Percentiles rank a stretch among this genome's conserved stretches.
phyloP scores from a whole-genome alignment of 1,140 invertebrate genomes.

The Calephelis virginiensis region DNA sequence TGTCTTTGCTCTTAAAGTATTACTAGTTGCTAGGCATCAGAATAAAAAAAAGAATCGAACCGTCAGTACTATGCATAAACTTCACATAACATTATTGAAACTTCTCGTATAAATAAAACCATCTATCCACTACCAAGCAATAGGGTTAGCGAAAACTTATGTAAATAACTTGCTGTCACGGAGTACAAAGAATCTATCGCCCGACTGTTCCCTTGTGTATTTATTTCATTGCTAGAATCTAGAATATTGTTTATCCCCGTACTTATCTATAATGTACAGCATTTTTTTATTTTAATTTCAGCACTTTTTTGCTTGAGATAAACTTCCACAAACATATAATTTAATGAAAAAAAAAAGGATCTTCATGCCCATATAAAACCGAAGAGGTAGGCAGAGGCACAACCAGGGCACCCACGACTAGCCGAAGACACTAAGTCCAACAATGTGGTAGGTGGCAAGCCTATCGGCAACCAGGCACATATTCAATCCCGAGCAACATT shows the following conservation, averaged over 20 bases:
- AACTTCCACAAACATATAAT: no score
- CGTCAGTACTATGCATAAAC: constrained; percentile 3
- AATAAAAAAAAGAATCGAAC: not conserved
- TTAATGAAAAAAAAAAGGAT: no score
- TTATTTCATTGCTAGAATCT: constrained; percentile 3
- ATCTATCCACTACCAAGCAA: constrained; percentile 6
- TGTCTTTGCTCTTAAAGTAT: no score
- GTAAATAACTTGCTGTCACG: constrained; percentile 8
- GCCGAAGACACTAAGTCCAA: no score
- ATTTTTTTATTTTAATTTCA: not conserved
- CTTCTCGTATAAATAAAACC: not conserved
- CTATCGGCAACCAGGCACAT: no score
- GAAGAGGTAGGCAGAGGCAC: no score
- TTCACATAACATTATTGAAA: constrained; percentile 17
- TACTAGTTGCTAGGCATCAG: not conserved
- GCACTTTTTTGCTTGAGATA: not conserved
- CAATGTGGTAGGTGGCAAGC: no score
- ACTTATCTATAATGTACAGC: not conserved
- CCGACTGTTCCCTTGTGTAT: not conserved
- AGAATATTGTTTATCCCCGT: not conserved
- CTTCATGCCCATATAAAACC: no score
- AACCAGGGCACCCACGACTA: no score
- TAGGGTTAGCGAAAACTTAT: constrained; percentile 10
- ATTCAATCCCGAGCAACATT: no score
- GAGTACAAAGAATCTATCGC: constrained; percentile 15